Base-by-base conservation (phyloP, 2,113 vertebrate species). In the Anolis carolinensis region DNA sequence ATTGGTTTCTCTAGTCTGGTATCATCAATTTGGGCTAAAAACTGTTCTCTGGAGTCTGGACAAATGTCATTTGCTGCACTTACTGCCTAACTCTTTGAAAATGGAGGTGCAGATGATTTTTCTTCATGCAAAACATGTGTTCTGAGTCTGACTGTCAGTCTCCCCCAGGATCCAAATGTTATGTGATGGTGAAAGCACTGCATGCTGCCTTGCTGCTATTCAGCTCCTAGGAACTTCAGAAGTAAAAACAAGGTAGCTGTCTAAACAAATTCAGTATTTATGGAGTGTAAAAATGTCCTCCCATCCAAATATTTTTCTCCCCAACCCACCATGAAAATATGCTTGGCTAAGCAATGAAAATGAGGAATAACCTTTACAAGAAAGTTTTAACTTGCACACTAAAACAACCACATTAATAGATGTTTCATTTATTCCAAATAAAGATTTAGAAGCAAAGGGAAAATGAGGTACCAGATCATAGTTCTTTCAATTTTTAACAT, bases 351-450 rank as follows among this genome's bases (percentile, higher is more conserved):
- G 80, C 88, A 94, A 92, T 86, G 70, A 94, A 93, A 86, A 62
- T 76, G 90, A 62, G 87, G 89, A 23, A 63, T 85, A 92, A 83
- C 13, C 94, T 92, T 94, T 94, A 91, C 86, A 94, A 94, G 48
- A 71, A 39, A 90, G 52, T 78, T 73, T 88, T 55, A 14, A 4
- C 3, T 36, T 90, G 71, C 55, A 4, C 90, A 90, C 32, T 90
- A 88, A 87, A 91, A n/a, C 77, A 36, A 81, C 72, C 88, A 91
- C 70, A 9, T 94, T 93, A 95, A 93, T 48, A 82, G 86, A 90
- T 91, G 93, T 92, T 87, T 93, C 83, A 62, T 88, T 89, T 89
- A 48, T 87, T 95, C 83, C 87, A 79, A 93, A 91, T 78, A 84
- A 90, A 92, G 20, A 73, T 92, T 85, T 85, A 74, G 67, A 89